Evolutionary conservation across 2,888 invertebrate genomes (phyloP).

Genomic region (Eucera pruinosa): DNA sequence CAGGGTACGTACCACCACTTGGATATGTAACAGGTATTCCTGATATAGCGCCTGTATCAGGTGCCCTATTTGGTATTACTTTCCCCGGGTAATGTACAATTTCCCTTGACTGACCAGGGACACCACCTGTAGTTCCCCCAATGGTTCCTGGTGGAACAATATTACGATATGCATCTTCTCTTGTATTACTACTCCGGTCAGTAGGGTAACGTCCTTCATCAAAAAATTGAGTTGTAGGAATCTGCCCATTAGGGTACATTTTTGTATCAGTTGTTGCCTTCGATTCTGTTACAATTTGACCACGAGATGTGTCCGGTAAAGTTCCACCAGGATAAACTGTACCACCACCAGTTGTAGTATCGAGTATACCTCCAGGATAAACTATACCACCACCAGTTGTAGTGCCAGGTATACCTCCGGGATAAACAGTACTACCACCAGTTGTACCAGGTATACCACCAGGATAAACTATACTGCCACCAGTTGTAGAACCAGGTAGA

Average conservation of each 20-base stretch:
- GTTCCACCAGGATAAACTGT: slow-evolving; percentile 40
- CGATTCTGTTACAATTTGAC: slow-evolving; percentile 44
- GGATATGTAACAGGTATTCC: too few species aligned
- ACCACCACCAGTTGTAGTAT: slow-evolving; percentile 12
- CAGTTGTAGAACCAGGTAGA: slow-evolving; percentile 47
- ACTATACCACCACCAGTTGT: slow-evolving; percentile 23
- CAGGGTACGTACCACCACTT: too few species aligned
- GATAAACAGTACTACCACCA: slow-evolving; percentile 42
- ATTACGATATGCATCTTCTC: slow-evolving; percentile 21
- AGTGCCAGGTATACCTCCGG: slow-evolving; percentile 41
- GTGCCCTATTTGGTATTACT: slow-evolving; percentile 29
- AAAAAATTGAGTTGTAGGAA: slow-evolving; percentile 24
- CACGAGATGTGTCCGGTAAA: too few species aligned
- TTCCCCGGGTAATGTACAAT: slow-evolving; percentile 27
- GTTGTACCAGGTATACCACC: slow-evolving; percentile 1
- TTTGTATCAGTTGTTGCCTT: slow-evolving; percentile 20
- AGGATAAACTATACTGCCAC: slow-evolving; percentile 28
- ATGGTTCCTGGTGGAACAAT: slow-evolving; percentile 14
- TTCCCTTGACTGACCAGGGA: background rate
- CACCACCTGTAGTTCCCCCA: slow-evolving; percentile 39
- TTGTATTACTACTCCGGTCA: slow-evolving; percentile 24
- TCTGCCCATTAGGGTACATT: slow-evolving; percentile 36
- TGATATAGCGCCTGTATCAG: slow-evolving; percentile 26
- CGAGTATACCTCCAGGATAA: slow-evolving; percentile 36
- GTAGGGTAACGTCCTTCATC: slow-evolving; percentile 36